A percentile compares a stretch with the other conserved stretches of the same genome.
These are phyloP conservation scores for Peromyscus attwateri DNA, from an alignment of 2,797 vertebrate genomes.

Conservation along the genomic window DNA sequence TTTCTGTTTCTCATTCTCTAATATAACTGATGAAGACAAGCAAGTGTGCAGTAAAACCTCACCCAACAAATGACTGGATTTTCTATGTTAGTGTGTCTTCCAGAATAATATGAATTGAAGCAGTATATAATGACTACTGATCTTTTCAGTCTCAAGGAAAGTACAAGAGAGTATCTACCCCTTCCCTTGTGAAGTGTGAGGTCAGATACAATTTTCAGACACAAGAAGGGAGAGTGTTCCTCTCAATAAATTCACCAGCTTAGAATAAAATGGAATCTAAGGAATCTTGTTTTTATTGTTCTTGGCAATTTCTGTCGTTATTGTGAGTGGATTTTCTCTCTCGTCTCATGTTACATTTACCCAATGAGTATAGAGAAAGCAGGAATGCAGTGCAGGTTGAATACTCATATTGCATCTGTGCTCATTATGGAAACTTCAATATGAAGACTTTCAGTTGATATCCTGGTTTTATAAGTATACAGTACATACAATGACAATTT, in stretches of 20 bases:
- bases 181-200: not conserved
- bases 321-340: not conserved
- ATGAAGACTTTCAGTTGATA: not conserved
- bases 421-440: not conserved
- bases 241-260: not conserved
- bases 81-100: not conserved
- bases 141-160: slow-evolving; percentile 34
- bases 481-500: not conserved
- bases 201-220: not conserved
- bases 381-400: not conserved
- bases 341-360: not conserved
- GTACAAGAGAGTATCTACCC: not conserved
- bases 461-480: not conserved
- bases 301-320: not conserved
- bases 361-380: not conserved
- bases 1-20: not conserved
- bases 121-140: not conserved
- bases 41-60: not conserved
- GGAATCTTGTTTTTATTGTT: slow-evolving; percentile 16
- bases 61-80: not conserved
- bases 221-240: not conserved
- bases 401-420: not conserved
- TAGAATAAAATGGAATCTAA: slow-evolving; percentile 10
- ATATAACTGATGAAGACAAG: slow-evolving; percentile 3
- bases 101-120: not conserved